Evolutionary conservation across 2,888 invertebrate species (phyloP).

Genomic region (Dolomedes plantarius): DNA sequence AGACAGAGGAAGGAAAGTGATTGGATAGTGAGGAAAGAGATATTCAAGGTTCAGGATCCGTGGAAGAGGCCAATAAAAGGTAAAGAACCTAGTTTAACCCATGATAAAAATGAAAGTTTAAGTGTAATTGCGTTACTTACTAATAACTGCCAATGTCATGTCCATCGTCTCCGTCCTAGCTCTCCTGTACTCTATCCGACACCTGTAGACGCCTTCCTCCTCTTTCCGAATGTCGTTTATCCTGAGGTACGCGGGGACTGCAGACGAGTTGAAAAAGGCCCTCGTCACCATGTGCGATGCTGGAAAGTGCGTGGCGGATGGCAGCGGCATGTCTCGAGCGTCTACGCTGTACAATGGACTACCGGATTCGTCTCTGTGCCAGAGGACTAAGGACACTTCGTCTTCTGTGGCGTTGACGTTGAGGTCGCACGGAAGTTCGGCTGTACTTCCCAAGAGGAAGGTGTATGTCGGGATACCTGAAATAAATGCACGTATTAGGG

Average conservation of each 20-base stretch:
- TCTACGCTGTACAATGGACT: slow-evolving; percentile 73
- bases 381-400: slow-evolving; percentile 73
- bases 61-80: no score
- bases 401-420: slow-evolving; percentile 72
- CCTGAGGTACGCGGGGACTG: slow-evolving; percentile 75
- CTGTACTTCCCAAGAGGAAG: slow-evolving; percentile 69
- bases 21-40: no score
- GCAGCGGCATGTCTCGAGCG: slow-evolving; percentile 67
- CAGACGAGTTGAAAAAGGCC: slow-evolving; percentile 75
- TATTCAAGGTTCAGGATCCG: no score
- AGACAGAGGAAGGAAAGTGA: no score
- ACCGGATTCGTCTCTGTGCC: slow-evolving; percentile 72
- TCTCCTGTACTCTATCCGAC: slow-evolving; percentile 92
- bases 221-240: slow-evolving; percentile 90
- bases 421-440: slow-evolving; percentile 73
- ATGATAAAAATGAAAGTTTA: no score
- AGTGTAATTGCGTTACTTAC: slow-evolving; percentile 81
- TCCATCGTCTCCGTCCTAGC: slow-evolving; percentile 92
- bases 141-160: slow-evolving; percentile 92
- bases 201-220: slow-evolving; percentile 92
- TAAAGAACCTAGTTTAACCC: no score
- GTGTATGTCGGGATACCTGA: slow-evolving; percentile 53
- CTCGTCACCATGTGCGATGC: slow-evolving; percentile 62
- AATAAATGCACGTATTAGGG: no score
- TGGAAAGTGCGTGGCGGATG: slow-evolving; percentile 70